These are phyloP conservation scores for Dermolepida albohirtum DNA, from an alignment of 2,888 invertebrate species.

Conservation along the genomic window DNA sequence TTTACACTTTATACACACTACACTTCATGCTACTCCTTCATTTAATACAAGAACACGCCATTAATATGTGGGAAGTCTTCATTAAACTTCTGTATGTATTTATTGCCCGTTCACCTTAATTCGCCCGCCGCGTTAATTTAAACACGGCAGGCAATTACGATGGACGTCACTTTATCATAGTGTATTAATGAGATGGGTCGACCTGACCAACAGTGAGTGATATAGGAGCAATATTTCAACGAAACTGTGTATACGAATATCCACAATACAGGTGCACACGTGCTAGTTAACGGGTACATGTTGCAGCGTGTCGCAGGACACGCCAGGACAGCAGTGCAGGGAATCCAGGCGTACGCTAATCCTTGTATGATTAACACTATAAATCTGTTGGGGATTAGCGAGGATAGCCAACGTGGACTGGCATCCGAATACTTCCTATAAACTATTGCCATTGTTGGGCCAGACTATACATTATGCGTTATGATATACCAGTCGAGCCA, in stretches of 20 bases:
- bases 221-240: constrained; percentile 66
- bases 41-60: too few species aligned
- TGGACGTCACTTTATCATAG: constrained; percentile 44
- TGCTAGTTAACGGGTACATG: constrained; percentile 59
- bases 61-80: neutral
- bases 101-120: constrained; percentile 23
- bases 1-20: too few species aligned
- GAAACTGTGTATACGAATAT: constrained; percentile 46
- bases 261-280: constrained; percentile 16
- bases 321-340: constrained; percentile 45
- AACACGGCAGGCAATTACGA: constrained; percentile 38
- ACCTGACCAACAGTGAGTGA: constrained; percentile 62
- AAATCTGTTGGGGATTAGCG: constrained; percentile 70
- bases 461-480: constrained; percentile 36
- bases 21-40: too few species aligned
- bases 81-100: constrained; percentile 5
- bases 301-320: constrained; percentile 53
- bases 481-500: constrained; percentile 35
- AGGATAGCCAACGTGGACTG: constrained; percentile 57
- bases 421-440: constrained; percentile 54
- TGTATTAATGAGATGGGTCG: constrained; percentile 60
- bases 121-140: constrained; percentile 31
- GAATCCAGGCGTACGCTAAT: constrained; percentile 65
- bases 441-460: constrained; percentile 52
- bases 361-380: constrained; percentile 74